These are phyloP conservation scores for Bolinopsis microptera DNA, from an alignment of 37 sponge, comb jelly and placozoan species.

Conservation along the genomic window DNA sequence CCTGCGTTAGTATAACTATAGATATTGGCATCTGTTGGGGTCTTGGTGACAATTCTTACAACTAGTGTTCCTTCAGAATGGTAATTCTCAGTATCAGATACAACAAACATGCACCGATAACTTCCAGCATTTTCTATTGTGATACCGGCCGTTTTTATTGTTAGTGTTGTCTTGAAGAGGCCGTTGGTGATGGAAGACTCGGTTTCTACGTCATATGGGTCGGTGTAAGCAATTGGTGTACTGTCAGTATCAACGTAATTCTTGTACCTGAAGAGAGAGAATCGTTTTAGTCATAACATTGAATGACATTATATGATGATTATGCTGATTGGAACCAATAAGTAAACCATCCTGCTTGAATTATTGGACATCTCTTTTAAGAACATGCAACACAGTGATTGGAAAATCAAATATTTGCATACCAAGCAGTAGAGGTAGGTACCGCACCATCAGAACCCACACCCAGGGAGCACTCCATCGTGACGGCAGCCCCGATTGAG, in stretches of 20 bases:
- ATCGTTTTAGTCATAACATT: too few relatives aligned
- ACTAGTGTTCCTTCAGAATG: background rate
- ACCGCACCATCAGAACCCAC: conserved; percentile 10
- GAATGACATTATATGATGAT: too few relatives aligned
- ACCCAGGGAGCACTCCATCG: background rate
- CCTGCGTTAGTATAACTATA: background rate
- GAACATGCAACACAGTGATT: too few relatives aligned
- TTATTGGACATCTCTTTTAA: too few relatives aligned
- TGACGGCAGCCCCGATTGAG: background rate
- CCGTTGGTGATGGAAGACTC: background rate
- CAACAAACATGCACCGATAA: background rate
- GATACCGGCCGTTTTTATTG: background rate
- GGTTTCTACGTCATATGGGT: background rate
- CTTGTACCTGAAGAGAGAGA: background rate
- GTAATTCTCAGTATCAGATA: background rate
- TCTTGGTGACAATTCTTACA: background rate
- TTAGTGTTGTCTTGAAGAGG: background rate
- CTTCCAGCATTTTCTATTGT: background rate
- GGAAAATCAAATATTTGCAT: too few relatives aligned
- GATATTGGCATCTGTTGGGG: background rate
- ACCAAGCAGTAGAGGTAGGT: background rate
- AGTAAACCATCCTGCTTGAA: too few relatives aligned
- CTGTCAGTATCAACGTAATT: background rate
- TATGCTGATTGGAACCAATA: too few relatives aligned
- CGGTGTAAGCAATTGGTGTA: background rate